Percentiles rank a stretch among this genome's conserved stretches.
phyloP scores from a whole-genome alignment of 2,888 invertebrate species.

The Parelbella ahira region DNA sequence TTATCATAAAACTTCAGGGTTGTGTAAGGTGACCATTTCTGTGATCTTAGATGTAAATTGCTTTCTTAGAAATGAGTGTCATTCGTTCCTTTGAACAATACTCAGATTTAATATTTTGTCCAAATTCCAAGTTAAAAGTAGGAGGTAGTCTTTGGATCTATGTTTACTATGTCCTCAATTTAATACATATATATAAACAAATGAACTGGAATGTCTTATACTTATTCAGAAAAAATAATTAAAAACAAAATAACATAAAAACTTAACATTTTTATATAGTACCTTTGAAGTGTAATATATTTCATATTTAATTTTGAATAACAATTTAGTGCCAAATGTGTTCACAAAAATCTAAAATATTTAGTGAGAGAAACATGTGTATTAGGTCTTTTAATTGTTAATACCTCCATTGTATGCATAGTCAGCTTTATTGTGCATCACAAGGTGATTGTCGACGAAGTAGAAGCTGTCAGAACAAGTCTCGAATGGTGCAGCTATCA shows the following conservation, averaged over 20 bases:
- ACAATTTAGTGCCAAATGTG: slow-evolving; percentile 35
- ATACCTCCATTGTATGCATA: slow-evolving; percentile 96
- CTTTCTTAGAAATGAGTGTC: too few relatives aligned
- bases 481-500: slow-evolving; percentile 97
- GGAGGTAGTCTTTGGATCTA: too few relatives aligned
- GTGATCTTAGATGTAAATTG: too few relatives aligned
- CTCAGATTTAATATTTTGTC: too few relatives aligned
- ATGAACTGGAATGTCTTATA: not conserved
- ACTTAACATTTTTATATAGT: not conserved
- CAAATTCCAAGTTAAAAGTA: too few relatives aligned
- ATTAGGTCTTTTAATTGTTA: slow-evolving; percentile 46
- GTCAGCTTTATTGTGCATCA: slow-evolving; percentile 99
- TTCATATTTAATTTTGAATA: not conserved
- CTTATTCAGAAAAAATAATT: too few relatives aligned
- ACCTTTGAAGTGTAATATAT: not conserved
- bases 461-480: slow-evolving; percentile 99
- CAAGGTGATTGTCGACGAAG: slow-evolving; percentile 97
- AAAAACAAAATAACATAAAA: not conserved
- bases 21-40: too few relatives aligned
- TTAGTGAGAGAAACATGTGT: not conserved
- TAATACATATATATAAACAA: too few relatives aligned
- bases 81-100: too few relatives aligned
- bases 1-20: too few relatives aligned
- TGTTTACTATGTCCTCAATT: too few relatives aligned
- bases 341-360: slow-evolving; percentile 1